Conservation (phyloP, 1,140 invertebrate species). For the Gerris buenoi region DNA sequence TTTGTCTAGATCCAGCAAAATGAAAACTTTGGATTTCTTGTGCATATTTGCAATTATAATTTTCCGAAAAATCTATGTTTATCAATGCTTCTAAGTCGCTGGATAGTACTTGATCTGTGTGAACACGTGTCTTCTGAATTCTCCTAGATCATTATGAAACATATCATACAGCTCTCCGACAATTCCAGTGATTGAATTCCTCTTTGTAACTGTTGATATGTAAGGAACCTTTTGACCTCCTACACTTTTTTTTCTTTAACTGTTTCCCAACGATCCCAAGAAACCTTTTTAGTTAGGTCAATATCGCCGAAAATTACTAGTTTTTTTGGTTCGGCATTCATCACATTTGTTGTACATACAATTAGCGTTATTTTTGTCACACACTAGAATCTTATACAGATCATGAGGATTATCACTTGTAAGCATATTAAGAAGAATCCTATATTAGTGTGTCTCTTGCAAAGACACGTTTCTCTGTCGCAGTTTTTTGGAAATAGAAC, state of each 20-base stretch:
- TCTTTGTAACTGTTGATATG: background rate
- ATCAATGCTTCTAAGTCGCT: background rate
- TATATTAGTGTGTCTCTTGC: background rate
- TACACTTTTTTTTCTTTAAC: background rate
- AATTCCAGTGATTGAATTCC: background rate
- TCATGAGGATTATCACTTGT: background rate
- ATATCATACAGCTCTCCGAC: background rate
- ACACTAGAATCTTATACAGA: background rate
- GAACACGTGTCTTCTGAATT: background rate
- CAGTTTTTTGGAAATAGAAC: background rate
- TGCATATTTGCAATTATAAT: background rate
- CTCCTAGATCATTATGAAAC: background rate
- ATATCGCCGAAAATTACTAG: background rate
- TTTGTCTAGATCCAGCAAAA: background rate
- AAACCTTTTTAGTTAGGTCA: background rate
- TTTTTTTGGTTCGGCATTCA: background rate
- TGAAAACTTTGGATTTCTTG: background rate
- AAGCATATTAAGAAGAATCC: background rate
- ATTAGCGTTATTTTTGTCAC: background rate
- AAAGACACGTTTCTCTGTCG: background rate
- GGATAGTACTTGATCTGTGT: background rate
- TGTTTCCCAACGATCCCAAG: slow-evolving; percentile 8
- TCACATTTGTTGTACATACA: background rate
- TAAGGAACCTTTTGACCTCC: background rate
- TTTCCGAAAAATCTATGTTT: background rate